Evolutionary conservation across 2,113 vertebrate species (phyloP).

Genomic region (Ictalurus furcatus): DNA sequence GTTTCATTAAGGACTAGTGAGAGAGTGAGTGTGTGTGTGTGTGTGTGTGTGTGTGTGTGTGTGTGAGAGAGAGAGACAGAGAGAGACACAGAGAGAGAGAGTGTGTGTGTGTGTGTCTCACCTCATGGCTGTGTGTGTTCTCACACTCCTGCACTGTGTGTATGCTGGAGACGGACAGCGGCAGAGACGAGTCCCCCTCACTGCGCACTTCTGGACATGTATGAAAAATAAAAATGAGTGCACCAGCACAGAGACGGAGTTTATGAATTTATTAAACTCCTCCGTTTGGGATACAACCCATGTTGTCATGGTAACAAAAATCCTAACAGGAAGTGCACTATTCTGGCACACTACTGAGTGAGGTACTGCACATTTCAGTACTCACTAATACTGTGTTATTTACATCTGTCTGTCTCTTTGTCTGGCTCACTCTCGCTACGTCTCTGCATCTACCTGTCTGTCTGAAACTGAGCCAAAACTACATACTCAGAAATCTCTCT

Average conservation of each 20-base stretch:
- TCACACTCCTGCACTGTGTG: slow-evolving; percentile 78
- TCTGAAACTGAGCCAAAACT: neutral
- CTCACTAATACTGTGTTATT: neutral
- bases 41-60: no score
- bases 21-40: neutral
- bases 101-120: slow-evolving; percentile 61
- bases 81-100: no score
- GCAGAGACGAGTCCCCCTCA: slow-evolving; percentile 72
- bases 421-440: neutral
- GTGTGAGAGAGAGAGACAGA: neutral
- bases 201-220: slow-evolving; percentile 71
- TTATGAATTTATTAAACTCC: neutral
- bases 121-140: slow-evolving; percentile 72
- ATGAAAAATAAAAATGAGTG: neutral
- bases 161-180: slow-evolving; percentile 72
- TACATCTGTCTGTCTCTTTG: neutral
- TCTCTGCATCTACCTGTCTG: neutral
- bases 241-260: neutral
- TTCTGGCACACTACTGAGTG: neutral
- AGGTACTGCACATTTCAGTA: neutral
- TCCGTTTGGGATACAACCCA: neutral
- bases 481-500: neutral
- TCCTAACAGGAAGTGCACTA: neutral
- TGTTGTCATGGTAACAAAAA: neutral
- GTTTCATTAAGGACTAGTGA: neutral